These are phyloP conservation scores for Phataginus tetradactyla DNA, from an alignment of 2,797 vertebrate genomes.

Conservation along the genomic window DNA sequence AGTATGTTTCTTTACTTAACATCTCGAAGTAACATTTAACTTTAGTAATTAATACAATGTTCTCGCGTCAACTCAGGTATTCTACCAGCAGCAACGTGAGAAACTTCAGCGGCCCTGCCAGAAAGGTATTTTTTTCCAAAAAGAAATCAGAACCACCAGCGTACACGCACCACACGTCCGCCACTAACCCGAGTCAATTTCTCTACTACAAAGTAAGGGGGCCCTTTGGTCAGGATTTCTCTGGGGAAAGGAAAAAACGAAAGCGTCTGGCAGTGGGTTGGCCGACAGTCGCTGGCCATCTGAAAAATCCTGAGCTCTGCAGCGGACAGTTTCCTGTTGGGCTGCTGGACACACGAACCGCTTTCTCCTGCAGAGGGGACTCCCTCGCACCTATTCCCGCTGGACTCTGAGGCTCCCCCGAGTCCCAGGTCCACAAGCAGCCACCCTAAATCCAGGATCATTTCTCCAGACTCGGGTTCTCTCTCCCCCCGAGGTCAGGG, in stretches of 20 bases:
- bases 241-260: not conserved
- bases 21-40: not conserved
- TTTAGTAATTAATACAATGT: not conserved
- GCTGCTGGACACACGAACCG: not conserved
- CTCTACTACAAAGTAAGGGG: not conserved
- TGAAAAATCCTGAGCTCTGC: not conserved
- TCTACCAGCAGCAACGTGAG: not conserved
- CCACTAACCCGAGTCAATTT: not conserved
- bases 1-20: not conserved
- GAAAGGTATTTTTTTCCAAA: conserved; percentile 6
- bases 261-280: not conserved
- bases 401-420: not conserved
- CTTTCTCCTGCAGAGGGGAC: not conserved
- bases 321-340: not conserved
- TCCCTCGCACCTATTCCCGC: not conserved
- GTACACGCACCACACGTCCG: not conserved
- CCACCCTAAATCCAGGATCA: not conserved
- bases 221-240: not conserved
- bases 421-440: not conserved
- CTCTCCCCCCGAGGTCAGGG: not conserved
- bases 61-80: not conserved
- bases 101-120: not conserved
- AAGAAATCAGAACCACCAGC: not conserved
- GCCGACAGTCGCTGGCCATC: not conserved
- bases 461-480: not conserved